phyloP scores from a whole-genome alignment of 2,113 vertebrate genomes.

The Zingel zingel region DNA sequence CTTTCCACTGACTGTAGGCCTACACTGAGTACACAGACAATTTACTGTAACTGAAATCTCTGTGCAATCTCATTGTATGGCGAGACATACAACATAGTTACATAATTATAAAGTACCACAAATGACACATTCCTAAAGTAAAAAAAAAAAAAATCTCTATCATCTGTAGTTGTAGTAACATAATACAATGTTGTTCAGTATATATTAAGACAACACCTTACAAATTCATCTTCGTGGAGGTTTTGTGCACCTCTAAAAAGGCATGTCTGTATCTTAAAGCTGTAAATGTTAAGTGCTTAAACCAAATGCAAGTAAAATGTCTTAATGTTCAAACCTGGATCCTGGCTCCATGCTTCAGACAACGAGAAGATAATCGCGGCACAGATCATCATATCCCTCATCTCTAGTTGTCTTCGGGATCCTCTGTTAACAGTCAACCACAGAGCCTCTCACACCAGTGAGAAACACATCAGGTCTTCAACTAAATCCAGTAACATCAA shows the following conservation, averaged over 20 bases:
- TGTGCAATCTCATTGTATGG: too few species aligned
- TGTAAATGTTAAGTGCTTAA: not conserved
- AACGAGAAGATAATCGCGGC: conserved; percentile 15
- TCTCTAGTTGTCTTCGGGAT: conserved; percentile 26
- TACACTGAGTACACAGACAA: conserved; percentile 17
- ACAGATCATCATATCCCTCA: conserved; percentile 39
- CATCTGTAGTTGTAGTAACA: not conserved
- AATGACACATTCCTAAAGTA: not conserved
- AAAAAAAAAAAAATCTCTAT: not conserved
- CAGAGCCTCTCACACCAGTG: not conserved
- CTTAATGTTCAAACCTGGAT: conserved; percentile 67
- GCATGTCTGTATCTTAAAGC: not conserved
- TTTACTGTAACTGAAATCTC: not conserved
- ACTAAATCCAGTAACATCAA: not conserved
- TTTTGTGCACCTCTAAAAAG: not conserved
- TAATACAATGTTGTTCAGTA: not conserved
- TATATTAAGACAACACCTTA: not conserved
- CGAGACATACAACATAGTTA: not conserved
- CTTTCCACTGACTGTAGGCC: conserved; percentile 48
- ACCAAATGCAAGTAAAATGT: not conserved
- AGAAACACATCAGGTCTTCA: conserved; percentile 8
- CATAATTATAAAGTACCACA: not conserved
- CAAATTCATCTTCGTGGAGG: not conserved
- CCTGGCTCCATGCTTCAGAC: conserved; percentile 29
- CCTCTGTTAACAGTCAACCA: not conserved